A percentile compares a stretch with the other conserved stretches of the same genome.
Evolutionary conservation across 2,888 invertebrate genomes (phyloP).

Genomic region (Lomographa bimaculata): DNA sequence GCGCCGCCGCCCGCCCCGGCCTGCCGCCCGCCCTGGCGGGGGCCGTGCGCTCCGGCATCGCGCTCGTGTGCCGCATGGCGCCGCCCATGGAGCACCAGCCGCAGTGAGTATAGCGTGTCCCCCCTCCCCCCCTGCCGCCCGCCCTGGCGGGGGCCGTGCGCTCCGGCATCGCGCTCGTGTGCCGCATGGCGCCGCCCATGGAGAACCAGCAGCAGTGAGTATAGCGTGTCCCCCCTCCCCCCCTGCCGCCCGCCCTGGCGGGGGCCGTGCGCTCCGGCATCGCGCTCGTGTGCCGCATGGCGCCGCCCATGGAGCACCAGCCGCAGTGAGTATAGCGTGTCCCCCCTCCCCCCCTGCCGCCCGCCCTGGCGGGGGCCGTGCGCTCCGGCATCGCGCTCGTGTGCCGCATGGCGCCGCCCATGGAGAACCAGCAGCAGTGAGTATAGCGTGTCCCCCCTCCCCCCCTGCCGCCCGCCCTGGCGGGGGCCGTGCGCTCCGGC

Average conservation of each 20-base stretch:
- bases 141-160: constrained; percentile 84
- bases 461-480: constrained; percentile 86
- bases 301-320: constrained; percentile 83
- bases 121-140: constrained; percentile 86
- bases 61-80: constrained; percentile 90
- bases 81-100: constrained; percentile 81
- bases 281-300: constrained; percentile 89
- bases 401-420: constrained; percentile 90
- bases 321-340: constrained; percentile 45
- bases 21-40: constrained; percentile 87
- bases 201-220: constrained; percentile 53
- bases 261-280: constrained; percentile 85
- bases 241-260: constrained; percentile 86
- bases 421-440: constrained; percentile 53
- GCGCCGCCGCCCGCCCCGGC: constrained; percentile 85
- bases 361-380: constrained; percentile 84
- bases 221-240: constrained; percentile 60
- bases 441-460: constrained; percentile 57
- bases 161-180: constrained; percentile 87
- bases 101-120: constrained; percentile 42
- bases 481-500: constrained; percentile 49
- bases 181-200: constrained; percentile 89
- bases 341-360: constrained; percentile 86
- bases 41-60: constrained; percentile 84
- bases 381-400: constrained; percentile 86